Percentiles rank a stretch among this genome's conserved stretches.
Conservation (phyloP, 2,888 invertebrate genomes). For the Drosophila merina region DNA sequence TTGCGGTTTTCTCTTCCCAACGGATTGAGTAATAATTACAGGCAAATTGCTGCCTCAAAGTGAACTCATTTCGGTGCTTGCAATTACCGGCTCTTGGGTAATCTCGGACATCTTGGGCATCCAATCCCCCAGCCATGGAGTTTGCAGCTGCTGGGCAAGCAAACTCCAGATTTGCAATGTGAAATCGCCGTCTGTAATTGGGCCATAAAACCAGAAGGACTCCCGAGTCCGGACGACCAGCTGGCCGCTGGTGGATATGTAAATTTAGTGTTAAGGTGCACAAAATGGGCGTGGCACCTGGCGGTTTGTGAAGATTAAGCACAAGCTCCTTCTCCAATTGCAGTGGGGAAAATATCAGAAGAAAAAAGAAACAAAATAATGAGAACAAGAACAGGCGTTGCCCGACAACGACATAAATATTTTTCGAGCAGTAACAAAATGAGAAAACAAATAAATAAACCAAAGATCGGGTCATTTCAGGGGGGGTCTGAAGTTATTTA, state of each 20-base stretch:
- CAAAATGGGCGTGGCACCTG: constrained; percentile 63
- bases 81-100: constrained; percentile 29
- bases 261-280: constrained; percentile 69
- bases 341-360: constrained; percentile 18
- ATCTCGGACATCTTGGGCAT: constrained; percentile 31
- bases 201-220: constrained; percentile 42
- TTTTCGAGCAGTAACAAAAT: constrained; percentile 26
- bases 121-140: constrained; percentile 13
- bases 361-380: constrained; percentile 16
- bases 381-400: constrained; percentile 55
- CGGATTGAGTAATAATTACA: constrained; percentile 28
- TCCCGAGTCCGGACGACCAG: constrained; percentile 3
- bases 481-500: constrained; percentile 66
- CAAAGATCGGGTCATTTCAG: constrained; percentile 35
- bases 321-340: constrained; percentile 39
- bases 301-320: constrained; percentile 23
- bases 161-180: constrained; percentile 30
- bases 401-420: constrained; percentile 73
- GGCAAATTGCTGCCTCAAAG: constrained; percentile 17
- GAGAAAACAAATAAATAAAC: constrained; percentile 66
- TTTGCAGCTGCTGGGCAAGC: constrained; percentile 39
- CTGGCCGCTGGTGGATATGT: constrained; percentile 40
- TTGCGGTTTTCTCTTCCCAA: constrained; percentile 5
- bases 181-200: constrained; percentile 48
- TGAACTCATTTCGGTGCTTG: constrained; percentile 31